Evolutionary conservation across 2,797 vertebrate genomes (phyloP), one percentile per base, ranked within the genome.

Genomic region (Lepidocolaptes lacrymiger): DNA sequence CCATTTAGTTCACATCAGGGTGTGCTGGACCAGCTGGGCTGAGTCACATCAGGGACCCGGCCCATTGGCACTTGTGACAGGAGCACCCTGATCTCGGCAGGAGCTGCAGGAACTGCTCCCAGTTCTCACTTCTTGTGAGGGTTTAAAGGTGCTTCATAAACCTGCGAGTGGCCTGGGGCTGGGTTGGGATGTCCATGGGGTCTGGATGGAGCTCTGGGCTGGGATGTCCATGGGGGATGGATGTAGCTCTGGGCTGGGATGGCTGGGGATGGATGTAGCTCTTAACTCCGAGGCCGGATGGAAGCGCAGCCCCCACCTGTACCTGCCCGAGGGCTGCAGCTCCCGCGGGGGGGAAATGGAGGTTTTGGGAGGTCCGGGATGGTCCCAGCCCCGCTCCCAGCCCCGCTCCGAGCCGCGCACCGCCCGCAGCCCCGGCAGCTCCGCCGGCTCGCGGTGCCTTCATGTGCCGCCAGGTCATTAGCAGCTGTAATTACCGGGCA

Each of bases 41-140:
- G 6, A 37, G 18, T 28, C 27, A 9, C 39, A 4, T 4, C 22
- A 9, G 37, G 32, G 28, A 10, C 36, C 17, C 20, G 55, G 27
- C 55, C 34, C 0, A 1, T 43, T 56, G 22, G 10, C 18, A 3
- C 30, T 7, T 4, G 11, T 14, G 51, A 34, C 44, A 39, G 32
- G 34, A 37, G 23, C 49, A 44, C 34, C 34, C 23, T 9, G n/a
- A 26, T 34, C 44, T 59, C 7, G 1, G 67, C 10, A 61, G 5
- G 36, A 4, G 37, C 79, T 51, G 23, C 77, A 55, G 21, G 12
- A 66, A 7, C 27, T 4, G 68, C 82, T 56, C 19, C 37, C 24
- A 1, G 10, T 14, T 15, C 75, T 18, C 46, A 5, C 28, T 32
- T 58, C 36, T 5, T 5, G 14, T 1, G n/a, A 20, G 19, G 21